Conservation (phyloP, 1,140 invertebrate species). For the Chrysoperla carnea region DNA sequence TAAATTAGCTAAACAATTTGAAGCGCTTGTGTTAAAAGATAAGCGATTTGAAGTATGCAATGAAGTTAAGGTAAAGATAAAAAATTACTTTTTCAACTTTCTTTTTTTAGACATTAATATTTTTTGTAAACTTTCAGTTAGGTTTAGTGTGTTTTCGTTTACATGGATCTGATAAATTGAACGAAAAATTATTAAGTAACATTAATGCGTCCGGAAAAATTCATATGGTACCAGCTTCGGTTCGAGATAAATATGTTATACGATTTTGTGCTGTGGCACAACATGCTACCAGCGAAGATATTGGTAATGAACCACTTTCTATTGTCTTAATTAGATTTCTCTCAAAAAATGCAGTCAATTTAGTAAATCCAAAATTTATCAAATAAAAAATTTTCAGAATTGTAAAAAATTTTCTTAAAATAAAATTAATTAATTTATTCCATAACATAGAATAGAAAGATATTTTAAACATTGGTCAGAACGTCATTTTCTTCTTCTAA, state of each 20-base stretch:
- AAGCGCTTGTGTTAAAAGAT: conserved; percentile 67
- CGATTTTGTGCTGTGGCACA: conserved; percentile 90
- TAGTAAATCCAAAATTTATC: too few relatives aligned
- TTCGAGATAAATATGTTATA: conserved; percentile 84
- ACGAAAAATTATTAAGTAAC: conserved; percentile 81
- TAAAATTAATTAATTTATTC: background rate
- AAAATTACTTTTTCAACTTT: background rate
- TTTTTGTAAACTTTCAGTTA: conserved; percentile 32
- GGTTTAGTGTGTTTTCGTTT: conserved; percentile 73
- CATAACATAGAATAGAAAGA: too few relatives aligned
- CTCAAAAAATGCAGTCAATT: too few relatives aligned
- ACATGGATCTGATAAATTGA: conserved; percentile 73
- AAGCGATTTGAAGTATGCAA: conserved; percentile 87
- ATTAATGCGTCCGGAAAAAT: conserved; percentile 94
- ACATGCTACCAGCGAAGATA: conserved; percentile 73
- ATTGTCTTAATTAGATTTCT: too few relatives aligned
- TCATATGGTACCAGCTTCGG: conserved; percentile 91
- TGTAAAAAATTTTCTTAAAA: background rate
- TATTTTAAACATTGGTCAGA: too few relatives aligned
- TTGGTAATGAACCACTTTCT: conserved; percentile 34
- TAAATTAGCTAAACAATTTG: conserved; percentile 84
- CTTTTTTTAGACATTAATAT: conserved; percentile 1
- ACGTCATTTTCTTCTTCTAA: too few relatives aligned
- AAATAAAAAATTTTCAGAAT: background rate
- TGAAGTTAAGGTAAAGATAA: conserved; percentile 69